Evolutionary conservation across 1,140 invertebrate species (phyloP), one percentile per base, ranked within the genome.

Genomic region (Pantala flavescens): DNA sequence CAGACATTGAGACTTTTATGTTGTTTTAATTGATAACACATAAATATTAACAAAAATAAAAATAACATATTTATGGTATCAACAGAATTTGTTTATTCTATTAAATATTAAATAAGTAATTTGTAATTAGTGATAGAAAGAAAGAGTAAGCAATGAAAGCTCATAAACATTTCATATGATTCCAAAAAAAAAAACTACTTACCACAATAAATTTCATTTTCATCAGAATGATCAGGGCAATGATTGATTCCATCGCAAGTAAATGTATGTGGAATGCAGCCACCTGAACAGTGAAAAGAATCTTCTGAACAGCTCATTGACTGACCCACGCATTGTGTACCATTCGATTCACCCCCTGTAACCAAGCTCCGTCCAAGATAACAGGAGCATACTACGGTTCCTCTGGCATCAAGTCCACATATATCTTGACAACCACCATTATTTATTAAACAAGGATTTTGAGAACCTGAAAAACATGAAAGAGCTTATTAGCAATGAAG

Each of bases 361-460:
- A 89, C 77, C 21, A 86, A 76, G 9, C 77, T 78, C 24, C 86
- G 79, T 42, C 86, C 88, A 0, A 84, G 79, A 0, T 81, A 82
- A 82, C 92, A 94, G 10, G 84, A 80, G 81, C 92, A 94, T 24
- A 82, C 78, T 2, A 88, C 86, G 73, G 82, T 80, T 0, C 89
- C 90, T 71, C 80, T 81, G 24, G 86, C 84, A 76, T 85, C 83
- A 49, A 90, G 77, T 9, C 78, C 80, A 80, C 93, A 94, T 23
- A 86, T 81, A 80, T 93, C 91, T 77, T 90, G 87, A 83, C 92
- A 94, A 0, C 89, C 90, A 21, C 91, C 91, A 82, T 93, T 93
- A 14, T 88, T 77, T 5, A 86, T 81, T 19, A 84, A 82, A 80
- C 93, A 95, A 14, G 88, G 88, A 81, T 93, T 91, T 1, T 85